Base-by-base conservation (phyloP, 2,113 vertebrate genomes). In the Myotis brandtii region DNA sequence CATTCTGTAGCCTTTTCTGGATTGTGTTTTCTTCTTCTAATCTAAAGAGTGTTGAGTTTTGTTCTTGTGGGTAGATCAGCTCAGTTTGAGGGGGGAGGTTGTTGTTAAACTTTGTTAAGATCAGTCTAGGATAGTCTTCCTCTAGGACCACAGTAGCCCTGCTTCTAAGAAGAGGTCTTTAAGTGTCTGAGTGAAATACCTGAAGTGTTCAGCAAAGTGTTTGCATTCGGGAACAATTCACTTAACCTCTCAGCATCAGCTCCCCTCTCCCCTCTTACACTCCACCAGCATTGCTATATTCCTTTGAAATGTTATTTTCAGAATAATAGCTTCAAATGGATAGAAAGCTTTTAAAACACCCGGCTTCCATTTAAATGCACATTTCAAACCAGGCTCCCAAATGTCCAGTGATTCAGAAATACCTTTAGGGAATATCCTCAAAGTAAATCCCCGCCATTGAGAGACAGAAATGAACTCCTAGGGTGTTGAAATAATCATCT, bases 321-420 rank as follows among this genome's bases (percentile, higher is more conserved):
- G 94, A 89, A 93, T 95, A 97, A 96, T 64, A 93, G 79, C 82
- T 97, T 96, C 86, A 88, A 93, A 96, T 95, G 73, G 66, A 91
- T 88, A 91, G 97, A 96, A 97, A 97, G 96, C 96, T 97, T 97
- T 97, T 95, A 96, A 96, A 96, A 94, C 85, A 66, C 85, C 56
- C 69, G 32, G 90, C 62, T 88, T 86, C 94, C 83, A 94, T 97
- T 96, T 97, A 97, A 97, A 97, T 96, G 70, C 93, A 85, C 66
- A 80, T 69, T 95, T 96, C 96, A 96, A 92, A 93, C 72, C 46
- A 93, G 75, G 50, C 79, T 96, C 96, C 95, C 96, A 91, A 96
- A 97, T 94, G 95, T 97, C 94, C 97, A 94, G 91, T 89, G 88
- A 96, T 95, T 97, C 91, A 96, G 93, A 97, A 97, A 95, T 87